Evolutionary conservation across 2,113 vertebrate species (phyloP).

Genomic region (Pagrus major): DNA sequence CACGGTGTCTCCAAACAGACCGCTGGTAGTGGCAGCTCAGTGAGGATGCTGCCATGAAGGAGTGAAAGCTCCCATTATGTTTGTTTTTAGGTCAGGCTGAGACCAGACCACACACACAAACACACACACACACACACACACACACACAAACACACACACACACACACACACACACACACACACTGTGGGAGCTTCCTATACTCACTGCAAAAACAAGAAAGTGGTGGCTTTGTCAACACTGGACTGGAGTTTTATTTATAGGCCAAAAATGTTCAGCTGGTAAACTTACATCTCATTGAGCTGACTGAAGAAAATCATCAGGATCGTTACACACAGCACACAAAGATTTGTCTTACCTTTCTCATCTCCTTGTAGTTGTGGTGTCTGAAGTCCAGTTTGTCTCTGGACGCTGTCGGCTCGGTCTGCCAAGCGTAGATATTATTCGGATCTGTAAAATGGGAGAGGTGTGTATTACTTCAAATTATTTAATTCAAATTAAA

Average conservation of each 20-base stretch:
- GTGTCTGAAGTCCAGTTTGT: constrained; percentile 94
- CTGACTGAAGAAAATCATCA: neutral
- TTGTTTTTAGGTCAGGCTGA: constrained; percentile 54
- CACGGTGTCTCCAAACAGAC: constrained; percentile 23
- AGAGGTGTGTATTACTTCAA: neutral
- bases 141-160: constrained; percentile 40
- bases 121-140: constrained; percentile 48
- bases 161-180: constrained; percentile 46
- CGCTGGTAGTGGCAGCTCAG: constrained; percentile 41
- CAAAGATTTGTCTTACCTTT: constrained; percentile 82
- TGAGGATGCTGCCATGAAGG: constrained; percentile 22
- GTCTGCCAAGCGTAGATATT: constrained; percentile 84
- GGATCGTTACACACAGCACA: neutral
- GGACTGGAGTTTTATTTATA: neutral
- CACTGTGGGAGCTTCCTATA: constrained; percentile 3
- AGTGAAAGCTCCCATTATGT: constrained; percentile 48
- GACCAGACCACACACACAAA: constrained; percentile 34
- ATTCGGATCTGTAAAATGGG: constrained; percentile 83
- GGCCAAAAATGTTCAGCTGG: neutral
- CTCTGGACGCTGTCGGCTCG: constrained; percentile 79
- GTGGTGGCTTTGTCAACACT: neutral
- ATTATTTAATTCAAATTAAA: no score
- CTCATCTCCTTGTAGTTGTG: constrained; percentile 97
- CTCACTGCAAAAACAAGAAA: neutral
- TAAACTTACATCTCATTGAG: neutral